phyloP scores from a whole-genome alignment of 2,888 invertebrate genomes.

The Epistrophe eligans region DNA sequence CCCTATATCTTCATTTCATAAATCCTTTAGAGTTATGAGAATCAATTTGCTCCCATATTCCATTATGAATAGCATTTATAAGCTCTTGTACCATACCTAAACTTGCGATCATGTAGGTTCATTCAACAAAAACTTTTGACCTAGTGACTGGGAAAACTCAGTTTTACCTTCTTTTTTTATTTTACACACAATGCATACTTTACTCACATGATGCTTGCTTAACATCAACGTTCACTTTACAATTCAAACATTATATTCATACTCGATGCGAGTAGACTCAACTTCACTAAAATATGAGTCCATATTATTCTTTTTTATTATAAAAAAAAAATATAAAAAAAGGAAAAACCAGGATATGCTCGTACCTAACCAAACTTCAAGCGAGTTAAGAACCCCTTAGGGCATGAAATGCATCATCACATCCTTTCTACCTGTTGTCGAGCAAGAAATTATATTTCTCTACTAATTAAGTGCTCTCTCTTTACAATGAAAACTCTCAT shows the following conservation, averaged over 20 bases:
- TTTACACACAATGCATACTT: constrained; percentile 8
- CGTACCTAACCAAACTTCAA: background rate
- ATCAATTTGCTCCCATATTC: constrained; percentile 19
- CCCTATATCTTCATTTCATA: background rate
- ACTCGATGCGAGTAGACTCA: constrained; percentile 18
- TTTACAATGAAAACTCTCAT: constrained; percentile 34
- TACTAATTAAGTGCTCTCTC: constrained; percentile 47
- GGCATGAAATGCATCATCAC: constrained; percentile 25
- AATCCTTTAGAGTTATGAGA: constrained; percentile 8
- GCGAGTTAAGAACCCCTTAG: background rate
- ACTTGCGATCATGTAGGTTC: background rate
- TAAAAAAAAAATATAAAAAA: background rate
- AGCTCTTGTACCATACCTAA: background rate
- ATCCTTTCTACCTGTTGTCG: constrained; percentile 51
- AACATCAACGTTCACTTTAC: constrained; percentile 34
- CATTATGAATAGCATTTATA: background rate
- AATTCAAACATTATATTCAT: constrained; percentile 27
- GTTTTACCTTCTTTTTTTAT: constrained; percentile 38
- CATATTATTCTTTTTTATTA: background rate
- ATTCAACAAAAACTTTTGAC: constrained; percentile 60
- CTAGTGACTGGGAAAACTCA: constrained; percentile 65
- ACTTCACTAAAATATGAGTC: constrained; percentile 11
- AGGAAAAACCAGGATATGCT: constrained; percentile 17
- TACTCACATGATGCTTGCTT: constrained; percentile 46
- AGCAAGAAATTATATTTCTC: constrained; percentile 32